Conservation (phyloP, 2,113 vertebrate genomes). For the Nothocercus nigrocapillus region DNA sequence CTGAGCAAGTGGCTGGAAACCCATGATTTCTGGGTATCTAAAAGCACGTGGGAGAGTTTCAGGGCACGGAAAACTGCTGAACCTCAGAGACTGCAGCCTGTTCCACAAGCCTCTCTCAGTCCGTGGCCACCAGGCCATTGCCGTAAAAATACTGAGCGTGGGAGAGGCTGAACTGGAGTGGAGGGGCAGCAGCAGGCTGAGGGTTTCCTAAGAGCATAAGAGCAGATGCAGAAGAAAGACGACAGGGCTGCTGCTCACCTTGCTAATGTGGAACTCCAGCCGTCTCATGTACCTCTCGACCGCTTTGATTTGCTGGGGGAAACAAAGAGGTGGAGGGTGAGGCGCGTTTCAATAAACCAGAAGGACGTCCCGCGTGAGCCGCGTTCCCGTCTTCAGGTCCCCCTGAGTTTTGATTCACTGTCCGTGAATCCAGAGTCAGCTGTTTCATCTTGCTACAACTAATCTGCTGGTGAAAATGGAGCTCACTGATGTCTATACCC, state of each 20-base stretch:
- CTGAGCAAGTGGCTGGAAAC: neutral
- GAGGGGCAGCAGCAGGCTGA: neutral
- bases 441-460: neutral
- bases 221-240: conserved; percentile 12
- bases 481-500: neutral
- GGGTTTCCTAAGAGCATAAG: neutral
- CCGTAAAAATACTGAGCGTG: neutral
- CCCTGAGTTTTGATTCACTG: neutral
- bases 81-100: neutral
- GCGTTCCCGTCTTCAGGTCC: neutral
- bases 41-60: neutral
- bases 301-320: conserved; percentile 95
- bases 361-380: neutral
- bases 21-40: neutral
- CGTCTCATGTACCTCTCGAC: conserved; percentile 96
- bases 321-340: conserved; percentile 49
- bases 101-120: neutral
- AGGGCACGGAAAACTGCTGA: neutral
- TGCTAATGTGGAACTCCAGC: conserved; percentile 98
- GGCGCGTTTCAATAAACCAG: neutral
- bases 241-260: conserved; percentile 81
- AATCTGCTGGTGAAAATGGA: neutral
- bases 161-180: neutral
- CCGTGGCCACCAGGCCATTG: neutral
- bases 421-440: neutral